Evolutionary conservation across 2,797 vertebrate genomes (phyloP), one percentile per base, ranked within the genome.

Genomic region (Scomberomorus guttatus): DNA sequence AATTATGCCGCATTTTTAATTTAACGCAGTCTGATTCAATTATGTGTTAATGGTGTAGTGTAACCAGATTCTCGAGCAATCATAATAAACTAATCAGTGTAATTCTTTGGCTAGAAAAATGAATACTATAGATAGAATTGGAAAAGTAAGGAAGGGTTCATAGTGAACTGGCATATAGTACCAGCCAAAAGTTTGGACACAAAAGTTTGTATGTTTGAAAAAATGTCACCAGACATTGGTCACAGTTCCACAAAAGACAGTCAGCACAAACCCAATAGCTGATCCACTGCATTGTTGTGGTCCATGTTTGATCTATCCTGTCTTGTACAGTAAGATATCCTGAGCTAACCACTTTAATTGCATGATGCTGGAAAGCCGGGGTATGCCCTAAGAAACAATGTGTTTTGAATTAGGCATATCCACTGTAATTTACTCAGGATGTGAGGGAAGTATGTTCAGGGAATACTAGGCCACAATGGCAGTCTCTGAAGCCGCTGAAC

Each of bases 391-490:
- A 42, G 37, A 61, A 24, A 48, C 48, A 14, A 12, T 1, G 11
- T 55, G 34, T 46, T 48, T 48, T 58, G 24, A 34, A 20, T 66
- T 74, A 56, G 48, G 27, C 22, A 72, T 25, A 56, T 50, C 22
- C 63, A 22, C 32, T 68, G 6, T 65, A 65, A 76, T 79, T 44
- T 27, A 62, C 29, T 32, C 42, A 22, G 24, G 8, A 66, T 76
- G 11, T 58, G 20, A 51, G 3, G 14, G 42, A 34, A 37, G 3
- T 44, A 25, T 15, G 13, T 29, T 18, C 34, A 0, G 13, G n/a
- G n/a, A 77, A 52, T 10, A 71, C 15, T n/a, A n/a, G 55, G 10
- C 50, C 57, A 69, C 54, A 56, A 24, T 60, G 13, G 60, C 57
- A 17, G 50, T 42, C 56, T 65, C 24, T 60, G 18, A 29, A 63